Evolutionary conservation across 2,113 vertebrate species (phyloP).

Genomic region (Cathartes aura): DNA sequence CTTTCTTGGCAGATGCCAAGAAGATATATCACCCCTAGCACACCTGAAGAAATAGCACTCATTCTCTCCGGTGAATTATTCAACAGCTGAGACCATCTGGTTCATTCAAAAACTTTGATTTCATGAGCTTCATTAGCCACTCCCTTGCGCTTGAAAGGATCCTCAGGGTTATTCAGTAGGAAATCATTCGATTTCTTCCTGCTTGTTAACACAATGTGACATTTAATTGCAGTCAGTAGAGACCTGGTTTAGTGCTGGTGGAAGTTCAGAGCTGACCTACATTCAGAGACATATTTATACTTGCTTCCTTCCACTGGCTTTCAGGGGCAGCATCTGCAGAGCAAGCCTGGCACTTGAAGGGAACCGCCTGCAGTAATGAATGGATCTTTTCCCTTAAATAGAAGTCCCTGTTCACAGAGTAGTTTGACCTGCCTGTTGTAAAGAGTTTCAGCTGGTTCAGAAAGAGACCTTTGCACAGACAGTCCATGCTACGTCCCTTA

Average conservation of each 20-base stretch:
- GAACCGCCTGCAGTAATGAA: background rate
- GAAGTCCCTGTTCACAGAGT: accelerated
- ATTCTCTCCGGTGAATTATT: conserved; percentile 18
- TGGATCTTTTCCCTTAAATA: background rate
- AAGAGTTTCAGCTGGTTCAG: background rate
- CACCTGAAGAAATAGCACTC: conserved; percentile 34
- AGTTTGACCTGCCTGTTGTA: background rate
- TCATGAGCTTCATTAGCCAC: background rate
- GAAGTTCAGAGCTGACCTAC: conserved; percentile 41
- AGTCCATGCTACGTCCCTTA: accelerated
- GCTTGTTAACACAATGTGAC: conserved; percentile 42
- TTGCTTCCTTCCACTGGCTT: background rate
- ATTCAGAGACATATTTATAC: background rate
- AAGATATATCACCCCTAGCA: background rate
- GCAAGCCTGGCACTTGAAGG: background rate
- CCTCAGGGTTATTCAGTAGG: background rate
- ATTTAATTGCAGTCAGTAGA: conserved; percentile 18
- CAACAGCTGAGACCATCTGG: conserved; percentile 23
- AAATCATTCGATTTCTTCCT: conserved; percentile 10
- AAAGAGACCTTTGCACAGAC: background rate
- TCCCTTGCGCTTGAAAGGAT: conserved; percentile 18
- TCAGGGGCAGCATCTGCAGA: background rate
- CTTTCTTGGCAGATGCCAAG: background rate
- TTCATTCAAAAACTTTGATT: conserved; percentile 7
- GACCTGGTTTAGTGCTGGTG: background rate